Evolutionary conservation across 1,140 invertebrate genomes (phyloP).

Genomic region (Triops longicaudatus): DNA sequence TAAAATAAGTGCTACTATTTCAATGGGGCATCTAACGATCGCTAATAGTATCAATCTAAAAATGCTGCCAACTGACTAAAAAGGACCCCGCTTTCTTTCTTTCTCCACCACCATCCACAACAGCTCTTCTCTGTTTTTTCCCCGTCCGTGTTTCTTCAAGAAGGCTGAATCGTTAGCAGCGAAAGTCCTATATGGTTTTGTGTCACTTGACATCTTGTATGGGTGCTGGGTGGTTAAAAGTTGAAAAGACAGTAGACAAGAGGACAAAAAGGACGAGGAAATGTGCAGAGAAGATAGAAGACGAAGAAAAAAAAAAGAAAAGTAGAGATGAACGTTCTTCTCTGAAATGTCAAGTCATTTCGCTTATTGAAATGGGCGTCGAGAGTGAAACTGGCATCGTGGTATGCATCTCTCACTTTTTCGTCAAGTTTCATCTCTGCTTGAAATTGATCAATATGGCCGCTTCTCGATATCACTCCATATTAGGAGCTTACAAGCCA

Average conservation of each 20-base stretch:
- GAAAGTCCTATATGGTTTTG: background rate
- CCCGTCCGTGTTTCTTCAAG: too few species aligned
- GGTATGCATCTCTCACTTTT: constrained; percentile 2
- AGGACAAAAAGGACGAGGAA: background rate
- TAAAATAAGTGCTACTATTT: background rate
- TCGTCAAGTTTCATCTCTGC: background rate
- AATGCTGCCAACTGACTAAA: background rate
- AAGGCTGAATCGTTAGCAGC: too few species aligned
- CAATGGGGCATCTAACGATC: background rate
- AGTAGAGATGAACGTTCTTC: background rate
- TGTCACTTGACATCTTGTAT: background rate
- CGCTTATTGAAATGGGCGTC: constrained; percentile 7
- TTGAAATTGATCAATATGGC: background rate
- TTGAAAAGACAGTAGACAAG: background rate
- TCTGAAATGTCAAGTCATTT: constrained; percentile 1
- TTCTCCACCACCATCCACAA: too few species aligned
- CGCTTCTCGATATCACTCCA: background rate
- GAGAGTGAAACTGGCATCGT: background rate
- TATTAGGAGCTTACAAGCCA: background rate
- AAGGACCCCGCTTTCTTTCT: background rate
- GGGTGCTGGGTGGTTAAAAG: background rate
- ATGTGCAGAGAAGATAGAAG: background rate
- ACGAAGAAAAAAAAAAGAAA: background rate
- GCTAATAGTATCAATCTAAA: background rate
- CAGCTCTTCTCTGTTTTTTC: too few species aligned